Evolutionary conservation across 2,888 invertebrate genomes (phyloP), one percentile per base, ranked within the genome.

Genomic region (Orthosia gracilis): DNA sequence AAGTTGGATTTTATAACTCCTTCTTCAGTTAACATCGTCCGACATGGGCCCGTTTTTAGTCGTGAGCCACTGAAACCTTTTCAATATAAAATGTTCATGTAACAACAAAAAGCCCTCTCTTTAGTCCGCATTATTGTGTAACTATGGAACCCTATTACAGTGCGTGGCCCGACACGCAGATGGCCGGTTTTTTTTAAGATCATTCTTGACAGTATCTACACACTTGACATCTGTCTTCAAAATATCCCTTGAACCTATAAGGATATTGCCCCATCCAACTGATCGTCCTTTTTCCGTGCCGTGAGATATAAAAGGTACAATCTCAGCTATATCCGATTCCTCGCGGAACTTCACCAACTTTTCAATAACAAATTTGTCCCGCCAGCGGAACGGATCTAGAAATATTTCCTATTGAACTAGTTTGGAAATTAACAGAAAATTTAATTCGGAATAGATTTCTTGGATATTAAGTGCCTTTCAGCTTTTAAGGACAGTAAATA

Each of bases 301-400:
- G 78, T 70, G 12, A 1, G 11, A 17, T 26, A 52, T 82, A 80
- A 85, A 75, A 17, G 57, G 4, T 21, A 47, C 65, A 63, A 59
- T 71, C 23, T 63, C 59, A 69, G 62, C 57, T 59, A 64, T 67
- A 76, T 76, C 57, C 69, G 50, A 64, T 73, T 40, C 63, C 49
- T 26, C 59, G 21, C 64, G 63, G 69, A 77, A 77, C 69, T 76
- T 66, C 23, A n/a, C 68, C 67, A 83, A 82, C 77, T 80, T 78
- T 80, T 78, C 77, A 80, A 83, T 78, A 78, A 78, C 68, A 67
- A 68, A 78, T 76, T 81, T 73, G 59, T 82, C 57, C 50, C 55
- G 40, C 61, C 7, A 66, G 50, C 21, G 61, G n/a, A 77, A 69
- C 65, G 31, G 72, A 71, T 73, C 64, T 63, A 54, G 26, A 66